Conservation (phyloP, 2,888 invertebrate genomes). For the Tiphia femorata region DNA sequence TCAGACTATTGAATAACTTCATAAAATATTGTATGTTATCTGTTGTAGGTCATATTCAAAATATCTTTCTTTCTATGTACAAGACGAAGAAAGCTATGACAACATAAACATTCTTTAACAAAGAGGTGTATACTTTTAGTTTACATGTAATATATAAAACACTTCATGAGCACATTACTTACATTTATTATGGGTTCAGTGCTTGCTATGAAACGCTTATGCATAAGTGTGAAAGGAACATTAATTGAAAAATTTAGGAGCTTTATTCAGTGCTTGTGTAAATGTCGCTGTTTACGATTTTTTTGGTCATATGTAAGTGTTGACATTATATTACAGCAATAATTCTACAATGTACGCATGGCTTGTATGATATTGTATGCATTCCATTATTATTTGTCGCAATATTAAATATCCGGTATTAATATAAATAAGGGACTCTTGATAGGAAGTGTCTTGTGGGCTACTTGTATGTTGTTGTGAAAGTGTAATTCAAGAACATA, state of each 20-base stretch:
- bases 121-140: too few relatives aligned
- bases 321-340: too few relatives aligned
- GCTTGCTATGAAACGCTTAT: slow-evolving; percentile 25
- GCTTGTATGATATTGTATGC: neutral
- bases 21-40: too few relatives aligned
- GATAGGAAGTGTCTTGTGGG: slow-evolving; percentile 44
- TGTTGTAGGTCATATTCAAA: too few relatives aligned
- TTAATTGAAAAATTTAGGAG: slow-evolving; percentile 26
- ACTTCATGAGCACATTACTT: too few relatives aligned
- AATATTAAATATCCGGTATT: neutral
- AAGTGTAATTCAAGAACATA: slow-evolving; percentile 52
- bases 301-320: slow-evolving; percentile 60
- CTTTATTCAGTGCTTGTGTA: slow-evolving; percentile 37
- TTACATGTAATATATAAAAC: too few relatives aligned
- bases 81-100: too few relatives aligned
- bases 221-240: slow-evolving; percentile 21
- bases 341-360: neutral
- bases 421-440: slow-evolving; percentile 7
- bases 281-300: slow-evolving; percentile 48
- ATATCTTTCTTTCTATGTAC: too few relatives aligned
- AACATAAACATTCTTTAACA: too few relatives aligned
- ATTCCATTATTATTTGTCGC: neutral
- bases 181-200: slow-evolving; percentile 37
- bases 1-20: slow-evolving; percentile 16
- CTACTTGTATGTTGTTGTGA: slow-evolving; percentile 30